These are phyloP conservation scores for Naso thynnoides DNA, from an alignment of 2,797 vertebrate species.

Conservation along the genomic window DNA sequence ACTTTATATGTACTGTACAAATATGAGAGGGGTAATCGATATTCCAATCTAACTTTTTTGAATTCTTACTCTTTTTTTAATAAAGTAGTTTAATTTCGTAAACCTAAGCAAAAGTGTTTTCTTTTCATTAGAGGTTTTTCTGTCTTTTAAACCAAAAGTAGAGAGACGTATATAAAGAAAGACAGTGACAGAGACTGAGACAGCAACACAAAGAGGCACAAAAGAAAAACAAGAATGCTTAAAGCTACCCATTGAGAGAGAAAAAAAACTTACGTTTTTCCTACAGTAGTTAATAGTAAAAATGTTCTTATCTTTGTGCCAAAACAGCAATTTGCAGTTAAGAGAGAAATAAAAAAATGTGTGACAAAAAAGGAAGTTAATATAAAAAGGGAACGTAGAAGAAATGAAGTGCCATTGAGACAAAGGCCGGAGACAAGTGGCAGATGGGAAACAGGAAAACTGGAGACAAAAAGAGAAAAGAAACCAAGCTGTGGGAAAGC, in stretches of 20 bases:
- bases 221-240: background rate
- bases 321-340: constrained; percentile 18
- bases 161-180: background rate
- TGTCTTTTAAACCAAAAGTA: background rate
- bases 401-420: background rate
- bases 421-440: background rate
- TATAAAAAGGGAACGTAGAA: background rate
- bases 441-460: background rate
- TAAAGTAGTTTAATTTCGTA: background rate
- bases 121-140: background rate
- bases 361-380: background rate
- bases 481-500: constrained; percentile 25
- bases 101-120: background rate
- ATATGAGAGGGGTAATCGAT: accelerated
- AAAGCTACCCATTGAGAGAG: constrained; percentile 5
- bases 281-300: constrained; percentile 12
- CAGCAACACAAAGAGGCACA: background rate
- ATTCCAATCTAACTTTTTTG: background rate
- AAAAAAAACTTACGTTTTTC: background rate
- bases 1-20: background rate
- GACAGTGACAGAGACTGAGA: background rate
- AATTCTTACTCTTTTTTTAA: background rate
- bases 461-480: background rate
- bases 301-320: background rate
- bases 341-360: background rate